Evolutionary conservation across 2,888 invertebrate species (phyloP), one percentile per base, ranked within the genome.

Genomic region (Cerastoderma edule): DNA sequence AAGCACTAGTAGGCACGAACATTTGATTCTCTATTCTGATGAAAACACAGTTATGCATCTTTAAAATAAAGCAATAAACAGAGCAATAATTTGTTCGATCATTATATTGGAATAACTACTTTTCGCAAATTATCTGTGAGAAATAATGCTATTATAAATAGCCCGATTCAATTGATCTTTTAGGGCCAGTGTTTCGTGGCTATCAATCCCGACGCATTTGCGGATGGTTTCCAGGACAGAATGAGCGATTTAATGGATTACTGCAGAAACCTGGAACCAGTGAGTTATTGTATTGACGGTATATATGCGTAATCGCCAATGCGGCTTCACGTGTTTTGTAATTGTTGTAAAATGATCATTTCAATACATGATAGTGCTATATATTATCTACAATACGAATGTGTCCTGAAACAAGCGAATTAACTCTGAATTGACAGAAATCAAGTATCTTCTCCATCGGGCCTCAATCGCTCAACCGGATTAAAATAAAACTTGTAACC

Each of bases 111-210:
- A 39, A 10, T 10, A 39, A 8, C 8, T 39, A 10, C 39, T 10
- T 39, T 10, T 39, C 16, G 8, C 39, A 39, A 39, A 39, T 39
- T 10, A 16, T 16, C 8, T 39, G 8, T 16, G 8, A 8, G 39
- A 39, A 39, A 39, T 39, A 39, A 10, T 39, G 39, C 10, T 39
- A 16, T 10, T 10, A 39, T 10, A 16, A 39, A 39, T 10, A 39
- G 8, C 16, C 10, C 8, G 16, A 39, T 39, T 56, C 28, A 10
- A 6, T 24, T 67, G 27, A 5, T 10, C 48, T 65, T 13, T 69
- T 79, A 93, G 93, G 97, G 97, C 0, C 98, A 98, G 83, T 96
- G 97, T 86, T 98, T 98, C 91, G 95, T 98, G 67, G 98, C 97
- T 0, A 94, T 98, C 4, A 94, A 98, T 94, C 97, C 97, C 0